These are phyloP conservation scores for Drosophila monieri DNA, from an alignment of 2,888 invertebrate genomes.

Conservation along the genomic window DNA sequence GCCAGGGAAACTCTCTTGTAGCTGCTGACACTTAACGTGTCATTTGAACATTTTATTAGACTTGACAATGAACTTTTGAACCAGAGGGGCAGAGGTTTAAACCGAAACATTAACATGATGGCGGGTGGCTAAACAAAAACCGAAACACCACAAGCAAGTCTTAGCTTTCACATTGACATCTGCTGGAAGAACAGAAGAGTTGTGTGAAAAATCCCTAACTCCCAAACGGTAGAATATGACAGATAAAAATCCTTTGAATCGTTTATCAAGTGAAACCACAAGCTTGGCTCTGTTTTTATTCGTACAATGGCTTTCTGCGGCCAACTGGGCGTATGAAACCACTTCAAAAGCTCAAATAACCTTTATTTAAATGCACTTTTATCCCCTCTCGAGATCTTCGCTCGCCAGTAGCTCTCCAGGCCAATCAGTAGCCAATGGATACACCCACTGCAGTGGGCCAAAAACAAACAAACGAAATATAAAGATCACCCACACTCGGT, in stretches of 20 bases:
- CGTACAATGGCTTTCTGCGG: background rate
- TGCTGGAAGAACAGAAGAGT: slow-evolving; percentile 20
- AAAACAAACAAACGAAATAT: slow-evolving; percentile 35
- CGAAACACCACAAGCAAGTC: slow-evolving; percentile 10
- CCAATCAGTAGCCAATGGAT: slow-evolving; percentile 42
- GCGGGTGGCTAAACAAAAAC: slow-evolving; percentile 35
- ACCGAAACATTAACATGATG: slow-evolving; percentile 32
- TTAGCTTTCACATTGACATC: slow-evolving; percentile 64
- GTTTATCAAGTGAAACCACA: background rate
- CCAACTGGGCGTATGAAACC: slow-evolving; percentile 14
- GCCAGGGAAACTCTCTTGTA: slow-evolving; percentile 54
- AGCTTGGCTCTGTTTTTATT: background rate
- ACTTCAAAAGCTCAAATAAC: slow-evolving; percentile 23
- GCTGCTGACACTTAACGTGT: slow-evolving; percentile 78
- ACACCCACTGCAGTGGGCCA: slow-evolving; percentile 32
- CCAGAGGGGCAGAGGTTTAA: slow-evolving; percentile 28
- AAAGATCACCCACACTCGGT: slow-evolving; percentile 42
- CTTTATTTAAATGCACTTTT: slow-evolving; percentile 24
- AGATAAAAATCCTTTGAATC: background rate
- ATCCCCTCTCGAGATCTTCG: background rate
- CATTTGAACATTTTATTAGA: slow-evolving; percentile 79
- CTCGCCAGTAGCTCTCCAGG: slow-evolving; percentile 23
- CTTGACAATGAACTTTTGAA: slow-evolving; percentile 80
- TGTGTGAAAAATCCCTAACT: slow-evolving; percentile 13
- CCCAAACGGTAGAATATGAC: background rate